Evolutionary conservation across 92 coral and sea anemone species (phyloP).

Genomic region (Meandrina meandrites): DNA sequence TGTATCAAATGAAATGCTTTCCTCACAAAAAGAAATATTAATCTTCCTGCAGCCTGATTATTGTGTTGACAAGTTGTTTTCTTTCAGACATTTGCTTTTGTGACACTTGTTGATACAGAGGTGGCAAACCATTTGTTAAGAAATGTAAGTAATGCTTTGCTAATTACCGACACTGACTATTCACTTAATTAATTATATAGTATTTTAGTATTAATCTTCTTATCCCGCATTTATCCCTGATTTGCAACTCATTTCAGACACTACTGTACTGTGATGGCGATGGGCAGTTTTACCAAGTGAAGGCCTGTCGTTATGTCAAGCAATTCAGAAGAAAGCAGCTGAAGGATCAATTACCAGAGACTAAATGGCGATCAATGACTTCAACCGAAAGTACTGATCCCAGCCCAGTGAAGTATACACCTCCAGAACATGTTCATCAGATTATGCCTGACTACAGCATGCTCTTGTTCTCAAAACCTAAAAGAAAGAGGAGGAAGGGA

Average conservation of each 20-base stretch:
- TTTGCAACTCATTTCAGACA: conserved; percentile 1
- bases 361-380: neutral
- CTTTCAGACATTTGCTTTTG: conserved; percentile 39
- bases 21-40: no score
- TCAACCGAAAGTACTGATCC: no score
- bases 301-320: conserved; percentile 10
- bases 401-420: neutral
- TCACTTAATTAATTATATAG: no score
- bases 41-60: neutral
- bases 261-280: conserved; percentile 25
- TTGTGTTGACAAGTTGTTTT: neutral
- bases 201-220: no score
- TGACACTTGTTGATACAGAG: neutral
- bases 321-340: neutral
- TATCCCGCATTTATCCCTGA: neutral
- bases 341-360: neutral
- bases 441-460: conserved; percentile 24
- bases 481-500: conserved; percentile 8
- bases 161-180: no score
- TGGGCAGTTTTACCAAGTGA: conserved; percentile 21
- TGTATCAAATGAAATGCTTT: no score
- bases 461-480: conserved; percentile 19
- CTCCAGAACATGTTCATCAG: conserved; percentile 27
- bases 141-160: conserved; percentile 1
- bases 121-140: conserved; percentile 6